Evolutionary conservation across 2,113 vertebrate species (phyloP).

Genomic region (Donacobius atricapilla): DNA sequence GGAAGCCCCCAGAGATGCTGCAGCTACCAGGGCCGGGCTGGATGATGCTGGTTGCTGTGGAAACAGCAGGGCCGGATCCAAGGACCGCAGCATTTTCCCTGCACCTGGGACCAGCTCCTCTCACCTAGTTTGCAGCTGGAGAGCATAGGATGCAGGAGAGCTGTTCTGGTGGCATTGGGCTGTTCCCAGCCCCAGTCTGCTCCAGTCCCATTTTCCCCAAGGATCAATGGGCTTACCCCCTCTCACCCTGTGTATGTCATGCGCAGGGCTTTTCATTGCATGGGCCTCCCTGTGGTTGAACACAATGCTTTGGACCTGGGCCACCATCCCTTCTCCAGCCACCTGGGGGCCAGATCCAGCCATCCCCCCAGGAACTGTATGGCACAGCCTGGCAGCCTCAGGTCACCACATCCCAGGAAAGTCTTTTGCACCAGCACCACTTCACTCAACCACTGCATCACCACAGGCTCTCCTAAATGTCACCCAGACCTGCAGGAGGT

Average conservation of each 20-base stretch:
- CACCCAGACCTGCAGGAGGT: background rate
- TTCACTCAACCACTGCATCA: rapidly evolving
- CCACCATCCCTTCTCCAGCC: background rate
- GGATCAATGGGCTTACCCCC: rapidly evolving
- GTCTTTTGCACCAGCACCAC: background rate
- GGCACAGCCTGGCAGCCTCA: background rate
- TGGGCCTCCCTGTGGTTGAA: rapidly evolving
- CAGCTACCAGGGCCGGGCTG: background rate
- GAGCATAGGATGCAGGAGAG: rapidly evolving
- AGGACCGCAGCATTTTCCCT: background rate
- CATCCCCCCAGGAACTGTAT: rapidly evolving
- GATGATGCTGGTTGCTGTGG: conserved; percentile 57
- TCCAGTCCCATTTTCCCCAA: background rate
- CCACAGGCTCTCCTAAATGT: background rate
- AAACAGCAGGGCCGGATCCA: background rate
- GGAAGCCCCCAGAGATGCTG: conserved; percentile 23
- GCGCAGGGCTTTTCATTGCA: rapidly evolving
- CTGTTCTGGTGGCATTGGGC: background rate
- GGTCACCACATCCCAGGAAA: background rate
- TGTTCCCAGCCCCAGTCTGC: background rate
- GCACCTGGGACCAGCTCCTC: background rate
- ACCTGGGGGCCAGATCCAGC: background rate
- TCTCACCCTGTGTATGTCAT: rapidly evolving
- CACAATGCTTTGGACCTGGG: rapidly evolving
- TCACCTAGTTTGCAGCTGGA: background rate